A percentile compares a stretch with the other conserved stretches of the same genome.
Conservation (phyloP, 2,888 invertebrate species). For the Colletes collaris region DNA sequence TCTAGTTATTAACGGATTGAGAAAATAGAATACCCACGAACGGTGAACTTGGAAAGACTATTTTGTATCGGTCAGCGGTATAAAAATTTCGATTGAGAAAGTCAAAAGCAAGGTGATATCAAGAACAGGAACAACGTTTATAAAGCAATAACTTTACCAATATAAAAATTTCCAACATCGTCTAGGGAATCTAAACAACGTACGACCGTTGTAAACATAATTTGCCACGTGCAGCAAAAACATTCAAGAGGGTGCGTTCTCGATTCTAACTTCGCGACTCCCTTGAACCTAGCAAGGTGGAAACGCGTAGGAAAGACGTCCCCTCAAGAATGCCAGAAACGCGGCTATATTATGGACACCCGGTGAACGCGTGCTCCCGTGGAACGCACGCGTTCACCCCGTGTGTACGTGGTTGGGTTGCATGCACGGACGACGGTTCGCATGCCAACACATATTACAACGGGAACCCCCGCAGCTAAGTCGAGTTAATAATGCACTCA, state of each 20-base stretch:
- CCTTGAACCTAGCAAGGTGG: background rate
- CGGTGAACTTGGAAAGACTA: no score
- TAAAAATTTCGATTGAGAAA: no score
- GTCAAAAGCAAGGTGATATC: no score
- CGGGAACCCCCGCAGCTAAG: constrained; percentile 54
- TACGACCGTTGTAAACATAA: no score
- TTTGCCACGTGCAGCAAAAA: no score
- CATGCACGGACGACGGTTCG: constrained; percentile 62
- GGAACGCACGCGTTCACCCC: constrained; percentile 23
- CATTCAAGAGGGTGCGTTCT: background rate
- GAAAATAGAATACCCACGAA: no score
- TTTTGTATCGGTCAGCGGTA: no score
- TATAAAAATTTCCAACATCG: no score
- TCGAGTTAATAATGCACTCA: constrained; percentile 79
- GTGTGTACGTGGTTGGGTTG: constrained; percentile 40
- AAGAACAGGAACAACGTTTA: no score
- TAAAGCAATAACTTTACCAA: no score
- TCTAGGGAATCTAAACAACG: no score
- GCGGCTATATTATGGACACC: constrained; percentile 52
- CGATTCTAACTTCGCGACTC: background rate
- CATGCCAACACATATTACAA: constrained; percentile 77
- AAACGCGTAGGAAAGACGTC: background rate
- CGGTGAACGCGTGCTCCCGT: constrained; percentile 42
- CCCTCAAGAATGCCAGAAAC: constrained; percentile 43
- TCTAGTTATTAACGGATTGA: no score